Base-by-base conservation (phyloP, 2,797 vertebrate genomes). In the Trichosurus vulpecula region DNA sequence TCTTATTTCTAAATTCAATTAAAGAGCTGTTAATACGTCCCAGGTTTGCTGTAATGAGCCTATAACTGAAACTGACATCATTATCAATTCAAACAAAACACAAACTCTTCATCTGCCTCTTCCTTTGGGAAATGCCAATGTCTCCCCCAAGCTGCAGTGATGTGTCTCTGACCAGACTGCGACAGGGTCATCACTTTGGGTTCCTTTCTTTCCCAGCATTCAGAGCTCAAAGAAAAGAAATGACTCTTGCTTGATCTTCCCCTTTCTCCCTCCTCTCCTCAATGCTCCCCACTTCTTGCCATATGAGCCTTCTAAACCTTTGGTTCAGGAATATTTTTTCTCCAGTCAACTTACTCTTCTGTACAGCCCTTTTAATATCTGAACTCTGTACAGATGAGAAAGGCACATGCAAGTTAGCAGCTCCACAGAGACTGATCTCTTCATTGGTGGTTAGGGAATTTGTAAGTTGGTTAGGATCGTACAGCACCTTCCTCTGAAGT, bases 1-100 rank as follows among this genome's bases (percentile, higher is more conserved):
- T 94, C 96, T 96, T 92, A 95, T 95, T 97, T 97, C 96, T 95
- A 96, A 96, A 97, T 97, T 97, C 91, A 96, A 96, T 96, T 97
- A 97, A 96, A 96, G 97, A 92, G 93, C 94, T 0, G 58, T 95
- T 97, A 97, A 97, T 97, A 97, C 0, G 96, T 96, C 97, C 97
- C 97, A 97, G 96, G 97, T 97, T 96, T 97, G 94, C 91, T 97
- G 91, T 97, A 96, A 97, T 58, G 93, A 97, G 97, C 93, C 96
- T 91, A 90, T 96, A 96, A 96, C 96, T 35, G 95, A 98, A 97
- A 94, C 96, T 95, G 97, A 97, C 97, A 96, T 96, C 92, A 95
- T 98, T 97, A 97, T 96, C 97, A 95, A 94, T 97, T 96, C 95
- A 96, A 97, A 97, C 95, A 95, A 96, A 97, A 95, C 95, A 96